phyloP scores from a whole-genome alignment of 2,797 vertebrate genomes.

The Anabacerthia variegaticeps region DNA sequence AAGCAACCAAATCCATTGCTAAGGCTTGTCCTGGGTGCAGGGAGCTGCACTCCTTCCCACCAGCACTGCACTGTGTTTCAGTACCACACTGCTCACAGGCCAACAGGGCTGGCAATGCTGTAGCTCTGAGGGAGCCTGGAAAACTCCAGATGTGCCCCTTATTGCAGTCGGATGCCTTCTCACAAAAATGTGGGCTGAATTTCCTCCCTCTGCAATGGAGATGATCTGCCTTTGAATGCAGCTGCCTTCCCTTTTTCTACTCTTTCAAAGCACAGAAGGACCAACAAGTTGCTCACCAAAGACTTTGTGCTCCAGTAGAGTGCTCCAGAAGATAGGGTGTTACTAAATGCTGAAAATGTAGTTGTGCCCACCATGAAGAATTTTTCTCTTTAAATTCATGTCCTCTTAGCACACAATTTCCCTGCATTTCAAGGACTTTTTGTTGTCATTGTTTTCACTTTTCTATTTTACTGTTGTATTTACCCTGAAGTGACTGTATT shows the following conservation, averaged over 20 bases:
- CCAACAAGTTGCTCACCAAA: background rate
- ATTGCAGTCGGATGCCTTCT: background rate
- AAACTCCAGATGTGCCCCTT: background rate
- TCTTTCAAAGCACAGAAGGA: background rate
- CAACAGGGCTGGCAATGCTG: background rate
- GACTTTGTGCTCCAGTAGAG: background rate
- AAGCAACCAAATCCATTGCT: background rate
- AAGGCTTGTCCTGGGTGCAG: background rate
- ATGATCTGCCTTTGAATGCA: fast-evolving
- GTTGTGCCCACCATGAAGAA: background rate
- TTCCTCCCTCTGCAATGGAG: background rate
- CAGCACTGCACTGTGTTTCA: fast-evolving
- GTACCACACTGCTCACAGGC: too few relatives aligned
- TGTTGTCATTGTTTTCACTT: background rate
- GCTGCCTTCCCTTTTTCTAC: background rate
- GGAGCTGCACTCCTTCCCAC: background rate
- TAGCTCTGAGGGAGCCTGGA: background rate
- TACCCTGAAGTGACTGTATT: background rate
- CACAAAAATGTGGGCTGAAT: background rate
- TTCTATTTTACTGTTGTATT: background rate
- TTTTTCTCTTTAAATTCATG: background rate
- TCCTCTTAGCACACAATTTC: background rate
- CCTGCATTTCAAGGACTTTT: background rate
- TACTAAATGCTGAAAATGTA: background rate
- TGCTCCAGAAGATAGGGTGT: background rate